Conservation (phyloP, 2,113 vertebrate species). For the Anolis carolinensis region DNA sequence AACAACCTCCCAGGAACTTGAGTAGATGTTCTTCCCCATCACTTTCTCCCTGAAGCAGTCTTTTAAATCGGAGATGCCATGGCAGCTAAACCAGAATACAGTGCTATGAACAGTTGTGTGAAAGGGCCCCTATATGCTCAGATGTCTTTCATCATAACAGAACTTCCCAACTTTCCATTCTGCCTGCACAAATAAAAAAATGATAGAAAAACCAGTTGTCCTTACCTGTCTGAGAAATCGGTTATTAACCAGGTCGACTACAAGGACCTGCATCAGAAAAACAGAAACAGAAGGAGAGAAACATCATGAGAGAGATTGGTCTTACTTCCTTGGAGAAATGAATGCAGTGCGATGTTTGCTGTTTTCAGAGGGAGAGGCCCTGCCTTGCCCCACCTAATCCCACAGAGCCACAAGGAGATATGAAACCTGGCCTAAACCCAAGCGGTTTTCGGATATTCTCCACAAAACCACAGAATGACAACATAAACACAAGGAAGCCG, state of each 20-base stretch:
- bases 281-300: not conserved
- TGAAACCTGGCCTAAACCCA: not conserved
- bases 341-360: not conserved
- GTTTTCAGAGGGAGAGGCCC: not conserved
- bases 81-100: too few relatives aligned
- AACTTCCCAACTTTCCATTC: not conserved
- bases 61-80: not conserved
- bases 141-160: not conserved
- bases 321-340: not conserved
- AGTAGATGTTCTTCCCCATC: not conserved
- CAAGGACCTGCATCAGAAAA: conserved; percentile 82
- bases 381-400: conserved; percentile 1
- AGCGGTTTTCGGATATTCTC: conserved; percentile 18
- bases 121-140: too few relatives aligned
- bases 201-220: fast-evolving
- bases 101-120: too few relatives aligned
- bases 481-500: conserved; percentile 1
- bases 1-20: not conserved
- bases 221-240: conserved; percentile 93
- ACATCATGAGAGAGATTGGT: too few relatives aligned
- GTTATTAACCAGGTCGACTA: conserved; percentile 93
- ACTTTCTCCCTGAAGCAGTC: not conserved
- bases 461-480: conserved; percentile 38
- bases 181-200: not conserved
- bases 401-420: conserved; percentile 14